Evolutionary conservation across 2,888 invertebrate species (phyloP), one percentile per base, ranked within the genome.

Genomic region (Pyrrhia umbra): DNA sequence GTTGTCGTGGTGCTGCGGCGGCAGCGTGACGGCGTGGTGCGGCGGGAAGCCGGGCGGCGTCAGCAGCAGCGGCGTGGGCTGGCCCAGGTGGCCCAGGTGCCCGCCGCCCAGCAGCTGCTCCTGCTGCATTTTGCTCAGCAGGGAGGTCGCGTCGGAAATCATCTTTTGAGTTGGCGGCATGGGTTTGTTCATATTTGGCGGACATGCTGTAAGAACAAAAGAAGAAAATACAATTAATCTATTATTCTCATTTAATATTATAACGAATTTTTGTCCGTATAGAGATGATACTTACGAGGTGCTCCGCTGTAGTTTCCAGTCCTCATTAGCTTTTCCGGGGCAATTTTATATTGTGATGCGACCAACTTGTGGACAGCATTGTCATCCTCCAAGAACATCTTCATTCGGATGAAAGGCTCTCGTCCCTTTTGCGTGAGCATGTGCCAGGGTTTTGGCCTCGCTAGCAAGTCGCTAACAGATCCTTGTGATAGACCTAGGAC

Each of bases 361-460:
- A 99, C 98, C 77, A 99, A 93, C 88, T 98, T 98, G 91, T 98
- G 98, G 1, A 99, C 98, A 10, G 98, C 98, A 85, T 98, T 98
- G 79, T 98, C 98, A 85, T 99, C 99, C 92, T 98, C 98, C 77
- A 99, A 95, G 93, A 99, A 99, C 97, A 99, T 98, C 91, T 99
- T 98, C 99, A 99, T 99, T 67, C 99, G 96, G 72, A 99, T 99
- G 93, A 99, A 99, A 0, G 99, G 99, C 87, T 99, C 99, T 23
- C 99, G 96, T 1, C 99, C 99, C 90, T 99, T 99, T 87, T 98
- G 98, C 13, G 99, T 99, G 51, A 99, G 95, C 99, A 99, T 99
- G 88, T 99, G 98, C 99, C 99, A 99, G 0, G 99, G 99, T 90
- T 99, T 99, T 34, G 99, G 99, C 54, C 99, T 95, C 21, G 99